These are phyloP conservation scores for Thyatira batis DNA, from an alignment of 2,888 invertebrate species.

Conservation along the genomic window DNA sequence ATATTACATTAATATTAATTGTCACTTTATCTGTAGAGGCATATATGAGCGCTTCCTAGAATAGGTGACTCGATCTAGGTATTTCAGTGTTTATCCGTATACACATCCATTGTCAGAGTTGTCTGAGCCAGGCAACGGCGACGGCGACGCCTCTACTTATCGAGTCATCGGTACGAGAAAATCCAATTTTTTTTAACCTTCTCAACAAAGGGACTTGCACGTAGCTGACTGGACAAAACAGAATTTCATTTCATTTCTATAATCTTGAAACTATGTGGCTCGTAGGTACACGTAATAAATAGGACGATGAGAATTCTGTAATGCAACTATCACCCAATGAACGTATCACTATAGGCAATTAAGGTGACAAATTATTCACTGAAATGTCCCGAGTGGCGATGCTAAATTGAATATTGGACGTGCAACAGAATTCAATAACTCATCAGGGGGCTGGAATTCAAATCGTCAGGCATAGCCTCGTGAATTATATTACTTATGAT, in stretches of 20 bases:
- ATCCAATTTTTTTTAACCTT: conserved; percentile 31
- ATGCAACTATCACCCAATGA: not conserved
- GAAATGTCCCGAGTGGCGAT: no score
- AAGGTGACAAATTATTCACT: no score
- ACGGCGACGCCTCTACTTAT: conserved; percentile 28
- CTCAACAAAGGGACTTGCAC: conserved; percentile 7
- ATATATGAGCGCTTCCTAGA: not conserved
- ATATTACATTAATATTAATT: no score
- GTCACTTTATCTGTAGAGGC: not conserved
- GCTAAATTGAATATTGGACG: no score
- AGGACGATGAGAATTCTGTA: not conserved
- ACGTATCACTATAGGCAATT: no score
- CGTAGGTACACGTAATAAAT: no score
- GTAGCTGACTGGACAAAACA: not conserved
- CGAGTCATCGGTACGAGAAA: conserved; percentile 37
- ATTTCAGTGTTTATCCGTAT: not conserved
- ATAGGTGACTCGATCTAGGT: not conserved
- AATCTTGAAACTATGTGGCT: no score
- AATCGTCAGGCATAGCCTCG: no score
- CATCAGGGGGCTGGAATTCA: no score
- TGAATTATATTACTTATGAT: no score
- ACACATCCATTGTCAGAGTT: conserved; percentile 18
- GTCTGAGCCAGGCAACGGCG: conserved; percentile 22
- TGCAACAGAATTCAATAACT: no score
- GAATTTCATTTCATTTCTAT: no score